Evolutionary conservation across 2,797 vertebrate genomes (phyloP).

Genomic region (Harpagifer antarcticus): DNA sequence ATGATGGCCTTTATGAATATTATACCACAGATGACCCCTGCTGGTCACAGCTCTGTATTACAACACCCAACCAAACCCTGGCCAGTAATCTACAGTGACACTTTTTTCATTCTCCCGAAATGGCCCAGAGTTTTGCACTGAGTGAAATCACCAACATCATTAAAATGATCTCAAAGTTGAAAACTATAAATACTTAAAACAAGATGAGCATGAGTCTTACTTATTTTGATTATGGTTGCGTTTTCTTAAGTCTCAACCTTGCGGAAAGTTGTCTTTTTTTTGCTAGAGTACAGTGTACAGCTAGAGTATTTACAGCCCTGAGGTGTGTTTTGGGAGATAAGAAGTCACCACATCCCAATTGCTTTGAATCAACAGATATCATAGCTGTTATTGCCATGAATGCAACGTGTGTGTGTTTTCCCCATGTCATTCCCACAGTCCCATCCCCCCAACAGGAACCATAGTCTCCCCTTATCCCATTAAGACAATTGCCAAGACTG

Average conservation of each 20-base stretch:
- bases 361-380: constrained; percentile 49
- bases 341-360: constrained; percentile 49
- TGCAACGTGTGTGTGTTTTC: constrained; percentile 64
- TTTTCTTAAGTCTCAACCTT: constrained; percentile 6
- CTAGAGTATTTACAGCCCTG: constrained; percentile 22
- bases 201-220: not conserved
- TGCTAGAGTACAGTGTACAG: constrained; percentile 3
- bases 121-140: constrained; percentile 6
- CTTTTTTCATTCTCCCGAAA: constrained; percentile 43
- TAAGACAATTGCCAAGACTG: constrained; percentile 81
- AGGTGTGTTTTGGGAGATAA: constrained; percentile 39
- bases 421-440: constrained; percentile 84
- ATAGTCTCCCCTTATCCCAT: constrained; percentile 80
- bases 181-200: not conserved
- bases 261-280: constrained; percentile 7
- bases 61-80: constrained; percentile 18
- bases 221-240: not conserved
- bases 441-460: constrained; percentile 81
- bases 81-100: not conserved
- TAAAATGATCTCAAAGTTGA: not conserved
- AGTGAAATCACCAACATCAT: constrained; percentile 27
- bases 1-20: constrained; percentile 22
- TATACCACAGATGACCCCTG: constrained; percentile 64
- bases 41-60: constrained; percentile 52
- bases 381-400: constrained; percentile 52